Percentiles rank a stretch among this genome's conserved stretches.
phyloP scores from a whole-genome alignment of 2,113 vertebrate genomes.

The Apteryx mantelli region DNA sequence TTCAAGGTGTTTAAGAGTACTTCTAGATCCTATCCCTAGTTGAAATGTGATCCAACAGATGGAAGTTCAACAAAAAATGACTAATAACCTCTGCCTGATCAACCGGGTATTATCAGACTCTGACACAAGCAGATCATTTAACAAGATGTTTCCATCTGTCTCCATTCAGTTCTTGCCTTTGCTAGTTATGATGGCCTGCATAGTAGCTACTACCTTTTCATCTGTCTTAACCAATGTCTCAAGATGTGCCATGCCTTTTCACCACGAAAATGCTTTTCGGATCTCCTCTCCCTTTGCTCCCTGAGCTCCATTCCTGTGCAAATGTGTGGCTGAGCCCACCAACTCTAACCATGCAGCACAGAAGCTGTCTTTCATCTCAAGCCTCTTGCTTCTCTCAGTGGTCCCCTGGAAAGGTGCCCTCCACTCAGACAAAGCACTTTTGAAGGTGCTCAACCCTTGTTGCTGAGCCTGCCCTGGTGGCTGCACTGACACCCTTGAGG shows the following conservation, averaged over 20 bases:
- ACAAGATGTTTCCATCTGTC: neutral
- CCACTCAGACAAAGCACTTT: neutral
- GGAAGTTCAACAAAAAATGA: neutral
- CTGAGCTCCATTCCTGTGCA: neutral
- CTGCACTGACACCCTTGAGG: neutral
- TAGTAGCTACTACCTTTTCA: neutral
- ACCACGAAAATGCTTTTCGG: neutral
- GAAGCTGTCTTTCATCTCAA: rapidly evolving
- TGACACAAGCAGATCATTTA: neutral
- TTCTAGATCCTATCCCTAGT: neutral
- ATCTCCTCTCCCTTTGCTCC: neutral
- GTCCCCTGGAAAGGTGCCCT: neutral
- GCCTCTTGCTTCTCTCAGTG: neutral
- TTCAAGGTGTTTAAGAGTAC: neutral
- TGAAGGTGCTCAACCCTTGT: neutral
- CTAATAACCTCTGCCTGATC: neutral
- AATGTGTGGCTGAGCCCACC: neutral
- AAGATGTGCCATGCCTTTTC: rapidly evolving
- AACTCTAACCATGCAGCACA: neutral
- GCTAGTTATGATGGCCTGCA: neutral
- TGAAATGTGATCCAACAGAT: neutral
- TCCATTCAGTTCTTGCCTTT: neutral
- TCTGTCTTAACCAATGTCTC: neutral
- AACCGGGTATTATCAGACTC: neutral
- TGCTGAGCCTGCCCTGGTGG: neutral